phyloP scores from a whole-genome alignment of 2,797 vertebrate genomes.

The Denticeps clupeoides region DNA sequence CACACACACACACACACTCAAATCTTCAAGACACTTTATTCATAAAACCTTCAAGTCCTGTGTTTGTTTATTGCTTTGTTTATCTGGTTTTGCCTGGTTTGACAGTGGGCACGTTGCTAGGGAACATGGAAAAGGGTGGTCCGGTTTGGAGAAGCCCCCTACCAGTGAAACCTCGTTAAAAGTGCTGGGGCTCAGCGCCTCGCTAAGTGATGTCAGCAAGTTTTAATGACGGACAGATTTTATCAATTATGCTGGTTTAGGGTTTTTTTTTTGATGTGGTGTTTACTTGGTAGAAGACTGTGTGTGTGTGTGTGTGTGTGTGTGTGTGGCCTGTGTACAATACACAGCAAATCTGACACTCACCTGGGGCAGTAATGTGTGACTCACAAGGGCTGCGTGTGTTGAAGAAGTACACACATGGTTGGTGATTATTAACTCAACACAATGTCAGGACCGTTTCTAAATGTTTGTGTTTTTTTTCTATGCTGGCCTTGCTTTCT shows the following conservation, averaged over 20 bases:
- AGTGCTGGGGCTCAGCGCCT: slow-evolving; percentile 53
- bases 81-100: neutral
- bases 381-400: too few species aligned
- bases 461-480: too few species aligned
- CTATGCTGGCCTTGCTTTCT: too few species aligned
- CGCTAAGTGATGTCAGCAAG: slow-evolving; percentile 64
- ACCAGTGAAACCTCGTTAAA: slow-evolving; percentile 39
- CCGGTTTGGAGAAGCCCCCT: neutral
- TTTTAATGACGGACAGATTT: slow-evolving; percentile 67
- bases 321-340: too few species aligned
- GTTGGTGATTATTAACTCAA: too few species aligned
- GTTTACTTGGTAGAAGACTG: slow-evolving; percentile 55
- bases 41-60: too few species aligned
- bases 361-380: too few species aligned
- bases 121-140: neutral
- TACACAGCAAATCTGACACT: too few species aligned
- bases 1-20: too few species aligned
- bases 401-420: too few species aligned
- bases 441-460: too few species aligned
- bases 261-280: slow-evolving; percentile 57
- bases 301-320: neutral
- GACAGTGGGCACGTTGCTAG: neutral
- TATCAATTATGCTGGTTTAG: slow-evolving; percentile 52
- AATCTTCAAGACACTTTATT: too few species aligned
- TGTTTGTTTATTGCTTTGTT: neutral